Percentiles rank a stretch among this genome's conserved stretches.
These are phyloP conservation scores for Tinea semifulvella DNA, from an alignment of 2,888 invertebrate species.

Conservation along the genomic window DNA sequence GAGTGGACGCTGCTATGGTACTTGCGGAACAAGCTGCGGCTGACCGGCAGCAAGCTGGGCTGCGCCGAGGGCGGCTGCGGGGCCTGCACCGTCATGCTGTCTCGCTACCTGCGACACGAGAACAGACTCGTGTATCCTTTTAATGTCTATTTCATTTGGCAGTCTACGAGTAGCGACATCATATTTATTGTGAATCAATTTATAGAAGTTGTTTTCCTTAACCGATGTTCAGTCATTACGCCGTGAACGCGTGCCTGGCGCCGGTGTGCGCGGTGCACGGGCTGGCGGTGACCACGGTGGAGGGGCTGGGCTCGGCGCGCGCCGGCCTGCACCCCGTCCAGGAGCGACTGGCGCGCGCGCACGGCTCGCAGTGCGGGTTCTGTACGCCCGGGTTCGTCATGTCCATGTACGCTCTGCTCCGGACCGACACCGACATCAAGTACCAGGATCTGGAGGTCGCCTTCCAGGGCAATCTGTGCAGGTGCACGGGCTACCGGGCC, in stretches of 20 bases:
- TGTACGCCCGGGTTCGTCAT: slow-evolving; percentile 92
- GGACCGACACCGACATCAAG: slow-evolving; percentile 55
- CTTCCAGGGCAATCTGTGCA: slow-evolving; percentile 80
- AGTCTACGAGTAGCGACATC: no score
- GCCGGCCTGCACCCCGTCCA: slow-evolving; percentile 82
- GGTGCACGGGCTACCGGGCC: slow-evolving; percentile 88
- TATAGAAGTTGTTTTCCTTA: slow-evolving; percentile 9
- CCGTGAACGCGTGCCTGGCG: slow-evolving; percentile 84
- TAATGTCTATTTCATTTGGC: no score
- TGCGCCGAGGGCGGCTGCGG: slow-evolving; percentile 98
- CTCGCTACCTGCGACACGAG: slow-evolving; percentile 73
- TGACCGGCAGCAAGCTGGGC: slow-evolving; percentile 91
- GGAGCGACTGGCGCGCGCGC: slow-evolving; percentile 81
- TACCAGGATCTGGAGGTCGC: slow-evolving; percentile 76
- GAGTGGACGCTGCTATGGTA: slow-evolving; percentile 88
- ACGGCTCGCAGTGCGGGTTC: slow-evolving; percentile 90
- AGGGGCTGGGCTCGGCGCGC: slow-evolving; percentile 83
- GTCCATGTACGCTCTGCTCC: slow-evolving; percentile 86
- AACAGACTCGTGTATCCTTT: slow-evolving; percentile 61
- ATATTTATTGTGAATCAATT: not conserved
- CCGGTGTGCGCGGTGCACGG: slow-evolving; percentile 85
- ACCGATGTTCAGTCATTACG: slow-evolving; percentile 66
- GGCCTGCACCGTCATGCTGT: slow-evolving; percentile 95
- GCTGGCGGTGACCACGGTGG: slow-evolving; percentile 83
- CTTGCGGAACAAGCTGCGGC: slow-evolving; percentile 79